Base-by-base conservation (phyloP, 2,888 invertebrate genomes). In the Aspidapion aeneum region DNA sequence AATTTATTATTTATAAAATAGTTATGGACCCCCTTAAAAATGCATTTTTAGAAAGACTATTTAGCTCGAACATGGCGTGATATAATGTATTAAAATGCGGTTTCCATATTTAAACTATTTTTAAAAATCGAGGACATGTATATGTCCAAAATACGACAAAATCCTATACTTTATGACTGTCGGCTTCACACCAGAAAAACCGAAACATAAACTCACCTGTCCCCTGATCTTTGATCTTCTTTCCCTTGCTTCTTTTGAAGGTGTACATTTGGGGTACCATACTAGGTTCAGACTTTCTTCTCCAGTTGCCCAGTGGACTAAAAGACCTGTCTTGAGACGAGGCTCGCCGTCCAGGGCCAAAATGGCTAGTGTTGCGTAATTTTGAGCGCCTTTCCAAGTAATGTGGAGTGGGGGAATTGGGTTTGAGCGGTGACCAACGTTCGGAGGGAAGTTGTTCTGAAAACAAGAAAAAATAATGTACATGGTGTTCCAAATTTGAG, bases 351-450 rank as follows among this genome's bases (percentile, higher is more conserved):
- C 64, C 63, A 49, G 61, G 63, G 56, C 67, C 71, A 60, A 78
- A 79, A 72, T 84, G 86, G 61, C 85, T 82, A 1, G 80, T 79
- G 74, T 86, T 87, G 72, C 87, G 84, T 7, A 87, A 78, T 68
- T 87, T 82, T 12, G 93, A 92, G 21, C 95, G 83, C 69, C 91
- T 89, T 76, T 96, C 95, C 64, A 96, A 82, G 78, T 96, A 96
- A 71, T 95, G 94, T 0, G 96, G 96, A 0, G 94, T 94, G 21
- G 91, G 90, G 21, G 91, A 90, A 60, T 90, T 85, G 72, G 90
- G 90, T 71, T 90, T 89, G 66, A 90, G 86, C 75, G 89, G 87
- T 1, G 78, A 76, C 78, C 78, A 79, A 66, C 77, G 77, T 18
- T 79, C 79, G 18, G 71, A 65, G 2, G 70, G 69, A 61, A 35